These are phyloP conservation scores for Orgyia antiqua DNA, from an alignment of 2,888 invertebrate genomes.

Conservation along the genomic window DNA sequence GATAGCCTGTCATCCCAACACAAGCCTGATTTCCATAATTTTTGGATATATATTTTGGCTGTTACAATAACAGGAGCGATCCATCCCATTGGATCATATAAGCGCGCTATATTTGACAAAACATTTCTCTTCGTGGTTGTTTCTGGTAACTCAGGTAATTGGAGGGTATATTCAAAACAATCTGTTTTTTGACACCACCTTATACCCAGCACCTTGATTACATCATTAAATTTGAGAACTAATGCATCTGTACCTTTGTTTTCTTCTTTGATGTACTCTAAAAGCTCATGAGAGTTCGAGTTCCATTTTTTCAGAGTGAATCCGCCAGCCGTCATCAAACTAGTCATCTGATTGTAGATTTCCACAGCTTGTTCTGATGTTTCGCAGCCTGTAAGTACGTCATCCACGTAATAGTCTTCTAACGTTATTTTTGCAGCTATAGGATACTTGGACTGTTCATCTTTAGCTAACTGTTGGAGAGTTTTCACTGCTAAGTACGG, in stretches of 20 bases:
- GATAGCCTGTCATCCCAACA: neutral
- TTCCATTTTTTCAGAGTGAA: conserved; percentile 2
- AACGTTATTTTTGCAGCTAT: neutral
- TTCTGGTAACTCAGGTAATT: neutral
- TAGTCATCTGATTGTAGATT: neutral
- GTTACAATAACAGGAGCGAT: neutral
- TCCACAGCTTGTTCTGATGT: neutral
- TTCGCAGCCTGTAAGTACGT: neutral
- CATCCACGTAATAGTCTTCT: too few relatives aligned
- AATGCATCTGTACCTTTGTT: neutral
- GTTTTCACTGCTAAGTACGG: neutral
- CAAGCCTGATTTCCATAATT: neutral
- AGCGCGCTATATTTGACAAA: neutral
- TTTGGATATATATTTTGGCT: neutral
- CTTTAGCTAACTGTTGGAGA: neutral
- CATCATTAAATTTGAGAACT: neutral
- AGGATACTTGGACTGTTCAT: neutral
- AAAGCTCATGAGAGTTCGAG: conserved; percentile 2
- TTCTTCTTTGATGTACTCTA: neutral
- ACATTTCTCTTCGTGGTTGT: neutral
- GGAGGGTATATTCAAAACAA: neutral
- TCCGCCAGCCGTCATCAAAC: neutral
- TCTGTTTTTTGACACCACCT: conserved; percentile 1
- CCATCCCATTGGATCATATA: neutral
- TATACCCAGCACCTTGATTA: neutral